Evolutionary conservation across 2,113 vertebrate genomes (phyloP).

Genomic region (Odontesthes bonariensis): DNA sequence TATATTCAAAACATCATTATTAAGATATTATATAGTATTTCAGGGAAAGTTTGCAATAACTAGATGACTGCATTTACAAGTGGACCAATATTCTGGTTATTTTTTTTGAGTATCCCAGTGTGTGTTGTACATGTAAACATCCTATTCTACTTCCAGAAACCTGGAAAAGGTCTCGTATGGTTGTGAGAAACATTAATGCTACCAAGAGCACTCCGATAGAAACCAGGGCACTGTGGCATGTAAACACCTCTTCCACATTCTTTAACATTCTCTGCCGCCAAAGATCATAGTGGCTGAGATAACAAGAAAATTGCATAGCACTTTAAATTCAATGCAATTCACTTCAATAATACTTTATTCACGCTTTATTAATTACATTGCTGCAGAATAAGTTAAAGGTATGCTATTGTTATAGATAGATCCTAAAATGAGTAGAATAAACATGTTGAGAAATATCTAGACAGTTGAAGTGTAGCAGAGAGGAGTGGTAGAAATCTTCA

Average conservation of each 20-base stretch:
- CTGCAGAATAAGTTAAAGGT: no score
- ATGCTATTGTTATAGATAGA: no score
- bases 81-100: not conserved
- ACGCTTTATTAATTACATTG: no score
- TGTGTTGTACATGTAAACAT: not conserved
- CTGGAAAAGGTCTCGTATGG: not conserved
- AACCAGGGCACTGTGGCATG: not conserved
- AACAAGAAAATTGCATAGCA: not conserved
- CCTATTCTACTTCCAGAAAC: not conserved
- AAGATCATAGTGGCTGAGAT: not conserved
- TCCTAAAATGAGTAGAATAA: no score
- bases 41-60: not conserved
- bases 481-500: no score
- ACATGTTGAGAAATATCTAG: no score
- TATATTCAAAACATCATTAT: not conserved
- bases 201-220: not conserved
- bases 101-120: not conserved
- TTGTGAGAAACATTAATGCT: not conserved
- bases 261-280: not conserved
- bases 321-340: no score
- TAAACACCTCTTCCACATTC: not conserved
- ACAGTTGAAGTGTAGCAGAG: no score
- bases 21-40: not conserved
- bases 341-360: no score
- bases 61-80: not conserved